Evolutionary conservation across 1,140 invertebrate species (phyloP).

Genomic region (Dendrolimus punctatus): DNA sequence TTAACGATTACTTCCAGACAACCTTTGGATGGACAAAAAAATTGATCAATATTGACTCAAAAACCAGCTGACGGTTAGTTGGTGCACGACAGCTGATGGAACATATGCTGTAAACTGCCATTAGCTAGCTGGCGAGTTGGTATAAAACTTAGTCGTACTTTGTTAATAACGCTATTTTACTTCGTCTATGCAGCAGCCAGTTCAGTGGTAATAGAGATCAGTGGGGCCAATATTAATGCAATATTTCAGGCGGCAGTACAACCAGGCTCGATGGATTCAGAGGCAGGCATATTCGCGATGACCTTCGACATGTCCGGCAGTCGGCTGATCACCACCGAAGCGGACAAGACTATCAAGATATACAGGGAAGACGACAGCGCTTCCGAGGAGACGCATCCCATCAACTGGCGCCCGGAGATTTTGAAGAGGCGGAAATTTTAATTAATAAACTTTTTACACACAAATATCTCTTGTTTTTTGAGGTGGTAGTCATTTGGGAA

Average conservation of each 20-base stretch:
- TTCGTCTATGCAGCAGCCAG: no score
- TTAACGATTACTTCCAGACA: no score
- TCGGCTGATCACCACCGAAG: conserved; percentile 96
- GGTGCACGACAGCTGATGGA: no score
- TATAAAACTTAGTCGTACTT: no score
- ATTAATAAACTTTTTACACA: conserved; percentile 11
- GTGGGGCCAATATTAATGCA: background rate
- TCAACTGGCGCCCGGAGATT: conserved; percentile 98
- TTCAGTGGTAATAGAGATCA: no score
- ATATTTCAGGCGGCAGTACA: conserved; percentile 89
- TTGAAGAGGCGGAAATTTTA: conserved; percentile 91
- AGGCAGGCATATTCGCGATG: conserved; percentile 97
- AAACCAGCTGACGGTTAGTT: no score
- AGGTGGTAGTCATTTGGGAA: no score
- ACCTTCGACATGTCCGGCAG: conserved; percentile 95
- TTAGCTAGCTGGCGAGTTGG: no score
- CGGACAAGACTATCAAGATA: conserved; percentile 99
- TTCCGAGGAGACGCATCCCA: conserved; percentile 95
- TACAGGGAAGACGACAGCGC: conserved; percentile 98
- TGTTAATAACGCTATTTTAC: no score
- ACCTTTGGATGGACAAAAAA: no score
- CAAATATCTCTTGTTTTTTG: conserved; percentile 4
- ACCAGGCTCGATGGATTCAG: conserved; percentile 99
- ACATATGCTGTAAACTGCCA: no score
- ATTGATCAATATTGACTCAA: no score